These are phyloP conservation scores for Aleiodes leptofemur DNA, from an alignment of 2,888 invertebrate species.

Conservation along the genomic window DNA sequence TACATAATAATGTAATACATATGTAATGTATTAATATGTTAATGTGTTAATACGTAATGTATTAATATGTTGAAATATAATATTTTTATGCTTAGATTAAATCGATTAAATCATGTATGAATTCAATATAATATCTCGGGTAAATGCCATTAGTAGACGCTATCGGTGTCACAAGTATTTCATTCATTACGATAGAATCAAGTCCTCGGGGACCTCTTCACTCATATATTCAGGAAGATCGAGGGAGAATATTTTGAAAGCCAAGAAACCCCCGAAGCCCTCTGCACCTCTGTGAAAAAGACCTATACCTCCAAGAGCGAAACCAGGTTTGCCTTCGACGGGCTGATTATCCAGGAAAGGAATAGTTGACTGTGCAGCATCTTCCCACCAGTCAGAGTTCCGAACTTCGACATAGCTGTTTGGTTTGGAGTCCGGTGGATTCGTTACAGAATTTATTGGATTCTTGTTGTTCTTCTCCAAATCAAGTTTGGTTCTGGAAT, in stretches of 20 bases:
- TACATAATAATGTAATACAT: no score
- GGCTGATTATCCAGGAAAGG: background rate
- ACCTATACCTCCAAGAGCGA: background rate
- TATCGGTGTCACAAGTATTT: no score
- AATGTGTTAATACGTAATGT: no score
- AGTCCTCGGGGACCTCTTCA: no score
- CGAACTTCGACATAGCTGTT: background rate
- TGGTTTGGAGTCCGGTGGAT: background rate
- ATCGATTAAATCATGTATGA: no score
- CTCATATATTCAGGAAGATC: background rate
- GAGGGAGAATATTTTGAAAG: background rate
- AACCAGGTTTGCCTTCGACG: background rate
- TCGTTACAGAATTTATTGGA: background rate
- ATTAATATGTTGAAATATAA: no score
- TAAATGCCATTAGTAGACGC: no score
- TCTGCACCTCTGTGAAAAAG: background rate
- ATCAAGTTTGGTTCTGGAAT: no score
- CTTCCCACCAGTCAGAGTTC: background rate
- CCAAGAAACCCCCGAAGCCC: background rate
- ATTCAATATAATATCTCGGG: no score
- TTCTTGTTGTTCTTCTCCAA: background rate
- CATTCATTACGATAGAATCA: no score
- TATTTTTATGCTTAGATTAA: no score
- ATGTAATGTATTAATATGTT: no score
- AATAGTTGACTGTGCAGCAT: conserved; percentile 1